Evolutionary conservation across 2,113 vertebrate genomes (phyloP).

Genomic region (Bubo bubo): DNA sequence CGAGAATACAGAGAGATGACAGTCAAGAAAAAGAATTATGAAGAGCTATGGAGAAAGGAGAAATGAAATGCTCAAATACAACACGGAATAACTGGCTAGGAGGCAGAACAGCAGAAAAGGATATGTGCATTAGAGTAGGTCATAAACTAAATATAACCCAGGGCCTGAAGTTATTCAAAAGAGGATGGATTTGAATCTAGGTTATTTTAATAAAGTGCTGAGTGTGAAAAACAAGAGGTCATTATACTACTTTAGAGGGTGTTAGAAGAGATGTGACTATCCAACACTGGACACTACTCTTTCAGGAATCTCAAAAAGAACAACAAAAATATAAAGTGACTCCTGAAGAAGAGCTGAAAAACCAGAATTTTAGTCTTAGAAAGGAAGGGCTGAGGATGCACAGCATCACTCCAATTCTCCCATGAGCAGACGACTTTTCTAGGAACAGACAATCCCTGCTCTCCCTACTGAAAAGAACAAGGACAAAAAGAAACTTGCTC

Average conservation of each 20-base stretch:
- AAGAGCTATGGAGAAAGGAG: slow-evolving; percentile 29
- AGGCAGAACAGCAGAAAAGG: slow-evolving; percentile 58
- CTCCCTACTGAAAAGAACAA: background rate
- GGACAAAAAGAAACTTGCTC: background rate
- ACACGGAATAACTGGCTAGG: background rate
- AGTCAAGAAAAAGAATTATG: slow-evolving; percentile 42
- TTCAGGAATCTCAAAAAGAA: background rate
- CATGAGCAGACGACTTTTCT: background rate
- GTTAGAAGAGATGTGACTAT: background rate
- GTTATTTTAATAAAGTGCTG: slow-evolving; percentile 70
- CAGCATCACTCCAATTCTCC: background rate
- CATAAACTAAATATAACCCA: slow-evolving; percentile 64
- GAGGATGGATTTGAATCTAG: slow-evolving; percentile 57
- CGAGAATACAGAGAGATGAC: slow-evolving; percentile 3
- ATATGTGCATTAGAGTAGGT: slow-evolving; percentile 53
- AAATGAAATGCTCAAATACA: slow-evolving; percentile 39
- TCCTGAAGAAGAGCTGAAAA: background rate
- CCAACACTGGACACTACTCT: background rate
- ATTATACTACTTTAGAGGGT: background rate
- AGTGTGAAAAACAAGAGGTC: slow-evolving; percentile 32
- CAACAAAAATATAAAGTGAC: background rate
- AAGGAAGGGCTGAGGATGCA: background rate
- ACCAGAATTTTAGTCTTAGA: background rate
- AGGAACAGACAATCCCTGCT: background rate
- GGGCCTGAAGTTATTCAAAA: slow-evolving; percentile 62